A percentile compares a stretch with the other conserved stretches of the same genome.
These are phyloP conservation scores for Polymixis lichenea DNA, from an alignment of 2,888 invertebrate species.

Conservation along the genomic window DNA sequence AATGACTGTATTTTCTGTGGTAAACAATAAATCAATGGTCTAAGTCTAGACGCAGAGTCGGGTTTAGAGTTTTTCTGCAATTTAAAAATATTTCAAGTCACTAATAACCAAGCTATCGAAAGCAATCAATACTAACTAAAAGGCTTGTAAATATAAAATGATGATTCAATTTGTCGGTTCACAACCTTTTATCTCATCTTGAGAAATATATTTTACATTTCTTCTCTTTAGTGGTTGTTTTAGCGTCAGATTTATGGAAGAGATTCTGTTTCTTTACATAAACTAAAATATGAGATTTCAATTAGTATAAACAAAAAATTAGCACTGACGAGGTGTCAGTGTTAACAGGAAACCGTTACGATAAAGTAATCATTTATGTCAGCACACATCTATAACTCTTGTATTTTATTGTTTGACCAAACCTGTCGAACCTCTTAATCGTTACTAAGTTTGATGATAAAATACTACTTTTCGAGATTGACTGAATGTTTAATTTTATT, in stretches of 20 bases:
- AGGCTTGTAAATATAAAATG: conserved; percentile 51
- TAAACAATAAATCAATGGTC: conserved; percentile 60
- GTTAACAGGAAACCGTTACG: conserved; percentile 68
- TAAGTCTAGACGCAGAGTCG: conserved; percentile 49
- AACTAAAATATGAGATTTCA: conserved; percentile 57
- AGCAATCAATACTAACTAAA: conserved; percentile 60
- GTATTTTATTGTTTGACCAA: conserved; percentile 71
- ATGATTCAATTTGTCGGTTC: conserved; percentile 49
- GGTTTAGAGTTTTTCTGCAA: conserved; percentile 42
- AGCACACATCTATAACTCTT: conserved; percentile 63
- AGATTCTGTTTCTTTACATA: conserved; percentile 43
- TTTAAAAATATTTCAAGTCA: conserved; percentile 43
- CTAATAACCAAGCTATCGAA: conserved; percentile 50
- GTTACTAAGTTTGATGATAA: conserved; percentile 53
- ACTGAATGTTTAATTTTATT: conserved; percentile 54
- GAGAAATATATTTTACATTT: conserved; percentile 14
- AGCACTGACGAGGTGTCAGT: conserved; percentile 64
- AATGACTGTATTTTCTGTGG: conserved; percentile 47
- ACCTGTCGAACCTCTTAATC: conserved; percentile 60
- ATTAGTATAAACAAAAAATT: conserved; percentile 67
- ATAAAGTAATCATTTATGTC: conserved; percentile 68
- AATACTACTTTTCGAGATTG: conserved; percentile 50
- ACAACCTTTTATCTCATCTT: conserved; percentile 34
- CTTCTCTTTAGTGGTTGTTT: conserved; percentile 22
- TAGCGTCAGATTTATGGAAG: conserved; percentile 25